Conservation (phyloP, 2,888 invertebrate species). For the Stenchaetothrips biformis region DNA sequence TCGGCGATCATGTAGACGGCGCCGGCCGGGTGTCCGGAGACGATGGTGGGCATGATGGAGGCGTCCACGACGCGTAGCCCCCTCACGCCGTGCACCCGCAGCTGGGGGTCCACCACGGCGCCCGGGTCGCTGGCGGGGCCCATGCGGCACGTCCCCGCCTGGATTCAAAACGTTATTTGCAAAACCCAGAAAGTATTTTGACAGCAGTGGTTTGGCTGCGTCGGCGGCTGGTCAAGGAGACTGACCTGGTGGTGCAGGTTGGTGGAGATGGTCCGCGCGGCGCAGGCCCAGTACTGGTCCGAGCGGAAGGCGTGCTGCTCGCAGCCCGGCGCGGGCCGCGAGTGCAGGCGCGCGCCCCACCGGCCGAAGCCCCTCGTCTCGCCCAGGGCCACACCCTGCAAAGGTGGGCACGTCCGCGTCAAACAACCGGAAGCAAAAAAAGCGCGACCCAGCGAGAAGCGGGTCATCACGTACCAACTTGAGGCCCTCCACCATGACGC, state of each 20-base stretch:
- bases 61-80: slow-evolving; percentile 52
- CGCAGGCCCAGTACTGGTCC: slow-evolving; percentile 70
- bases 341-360: slow-evolving; percentile 52
- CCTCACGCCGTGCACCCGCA: slow-evolving; percentile 48
- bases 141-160: slow-evolving; percentile 40
- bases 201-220: no score
- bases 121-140: slow-evolving; percentile 37
- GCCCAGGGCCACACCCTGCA: slow-evolving; percentile 52
- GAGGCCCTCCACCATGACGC: slow-evolving; percentile 67
- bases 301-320: slow-evolving; percentile 56
- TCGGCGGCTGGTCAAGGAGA: no score
- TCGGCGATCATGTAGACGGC: slow-evolving; percentile 55
- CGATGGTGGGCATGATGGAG: slow-evolving; percentile 53
- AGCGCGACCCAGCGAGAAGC: not conserved
- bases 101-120: slow-evolving; percentile 40
- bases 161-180: no score
- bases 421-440: not conserved
- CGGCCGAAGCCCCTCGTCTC: slow-evolving; percentile 52
- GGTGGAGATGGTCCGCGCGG: slow-evolving; percentile 62
- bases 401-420: slow-evolving; percentile 33
- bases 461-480: slow-evolving; percentile 55
- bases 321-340: slow-evolving; percentile 64
- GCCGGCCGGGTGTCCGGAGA: slow-evolving; percentile 54
- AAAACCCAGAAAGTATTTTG: no score
- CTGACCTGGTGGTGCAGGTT: slow-evolving; percentile 62